Evolutionary conservation across 2,888 invertebrate species (phyloP).

Genomic region (Cordilura impudica): DNA sequence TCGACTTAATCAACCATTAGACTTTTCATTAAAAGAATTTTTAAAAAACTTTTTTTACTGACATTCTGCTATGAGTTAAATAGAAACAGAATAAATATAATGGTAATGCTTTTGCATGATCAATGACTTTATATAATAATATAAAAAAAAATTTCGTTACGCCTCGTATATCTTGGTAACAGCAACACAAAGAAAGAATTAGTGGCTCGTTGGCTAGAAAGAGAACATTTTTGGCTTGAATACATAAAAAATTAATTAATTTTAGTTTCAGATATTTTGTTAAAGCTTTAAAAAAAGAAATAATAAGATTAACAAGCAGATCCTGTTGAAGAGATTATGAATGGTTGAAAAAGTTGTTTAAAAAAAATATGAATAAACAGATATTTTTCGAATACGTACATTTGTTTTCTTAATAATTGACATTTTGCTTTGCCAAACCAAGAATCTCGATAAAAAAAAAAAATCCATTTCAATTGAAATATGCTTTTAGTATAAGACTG

Average conservation of each 20-base stretch:
- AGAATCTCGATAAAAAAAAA: neutral
- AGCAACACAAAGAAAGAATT: neutral
- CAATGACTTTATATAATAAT: neutral
- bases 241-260: neutral
- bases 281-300: neutral
- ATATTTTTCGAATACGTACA: neutral
- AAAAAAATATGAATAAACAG: neutral
- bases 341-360: neutral
- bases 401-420: conserved; percentile 8
- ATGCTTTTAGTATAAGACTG: neutral
- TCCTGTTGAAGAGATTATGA: conserved; percentile 40
- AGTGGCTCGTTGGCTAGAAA: neutral
- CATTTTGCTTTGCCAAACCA: neutral
- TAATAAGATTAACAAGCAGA: neutral
- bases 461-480: neutral
- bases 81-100: neutral
- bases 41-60: neutral
- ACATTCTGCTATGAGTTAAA: neutral
- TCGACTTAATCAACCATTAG: too few species aligned
- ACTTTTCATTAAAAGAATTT: too few species aligned
- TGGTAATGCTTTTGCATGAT: conserved; percentile 1
- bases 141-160: conserved; percentile 1
- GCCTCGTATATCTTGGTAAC: conserved; percentile 2
- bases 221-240: neutral
- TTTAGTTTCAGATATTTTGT: neutral